Conservation (phyloP, 2,113 vertebrate species). For the Paramormyrops kingsleyae region DNA sequence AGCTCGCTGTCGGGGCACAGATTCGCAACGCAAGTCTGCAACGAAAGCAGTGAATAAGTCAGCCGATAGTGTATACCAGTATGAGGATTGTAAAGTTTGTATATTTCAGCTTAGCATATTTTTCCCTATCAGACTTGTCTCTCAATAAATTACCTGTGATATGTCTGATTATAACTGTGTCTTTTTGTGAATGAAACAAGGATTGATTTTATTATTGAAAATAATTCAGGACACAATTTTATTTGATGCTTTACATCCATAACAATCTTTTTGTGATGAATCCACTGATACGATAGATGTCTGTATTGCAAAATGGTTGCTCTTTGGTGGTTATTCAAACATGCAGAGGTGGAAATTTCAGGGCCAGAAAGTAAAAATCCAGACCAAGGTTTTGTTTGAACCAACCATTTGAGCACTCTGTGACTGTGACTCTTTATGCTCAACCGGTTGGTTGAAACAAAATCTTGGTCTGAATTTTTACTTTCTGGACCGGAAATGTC, state of each 20-base stretch:
- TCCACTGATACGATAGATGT: background rate
- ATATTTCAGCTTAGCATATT: slow-evolving; percentile 4
- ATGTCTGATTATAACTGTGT: background rate
- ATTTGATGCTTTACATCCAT: background rate
- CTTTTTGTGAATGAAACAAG: background rate
- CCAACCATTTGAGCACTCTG: no score
- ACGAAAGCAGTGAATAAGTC: no score
- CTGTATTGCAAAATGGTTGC: background rate
- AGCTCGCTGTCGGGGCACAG: background rate
- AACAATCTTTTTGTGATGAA: background rate
- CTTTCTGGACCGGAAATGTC: no score
- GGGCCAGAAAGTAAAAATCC: no score
- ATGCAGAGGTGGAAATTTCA: no score
- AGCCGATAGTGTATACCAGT: background rate
- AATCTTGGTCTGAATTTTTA: no score
- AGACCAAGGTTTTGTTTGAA: no score
- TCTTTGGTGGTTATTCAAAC: background rate
- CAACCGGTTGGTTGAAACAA: no score
- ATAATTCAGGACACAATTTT: background rate
- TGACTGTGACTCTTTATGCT: no score
- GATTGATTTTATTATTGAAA: background rate
- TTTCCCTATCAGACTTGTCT: background rate
- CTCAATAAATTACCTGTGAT: slow-evolving; percentile 16
- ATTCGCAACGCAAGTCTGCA: background rate
- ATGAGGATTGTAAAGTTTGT: background rate